A percentile compares a stretch with the other conserved stretches of the same genome.
phyloP scores from a whole-genome alignment of 1,140 invertebrate genomes.

The Cryptotermes secundus region DNA sequence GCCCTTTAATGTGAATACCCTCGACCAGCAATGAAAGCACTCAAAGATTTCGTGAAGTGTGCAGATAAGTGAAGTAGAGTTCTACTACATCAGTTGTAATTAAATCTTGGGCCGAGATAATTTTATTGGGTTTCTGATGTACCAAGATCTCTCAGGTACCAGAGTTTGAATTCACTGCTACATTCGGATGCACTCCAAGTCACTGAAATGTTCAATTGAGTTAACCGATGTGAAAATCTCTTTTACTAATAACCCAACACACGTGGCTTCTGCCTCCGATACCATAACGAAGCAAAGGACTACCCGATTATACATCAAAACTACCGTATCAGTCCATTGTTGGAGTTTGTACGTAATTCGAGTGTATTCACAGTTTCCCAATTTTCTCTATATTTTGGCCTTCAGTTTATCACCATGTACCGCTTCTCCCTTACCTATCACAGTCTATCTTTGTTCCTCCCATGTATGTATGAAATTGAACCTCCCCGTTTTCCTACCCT shows the following conservation, averaged over 20 bases:
- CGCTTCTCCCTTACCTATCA: background rate
- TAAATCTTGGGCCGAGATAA: no score
- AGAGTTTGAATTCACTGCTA: no score
- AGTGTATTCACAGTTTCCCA: background rate
- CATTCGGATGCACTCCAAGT: no score
- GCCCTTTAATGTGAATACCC: no score
- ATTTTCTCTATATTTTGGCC: background rate
- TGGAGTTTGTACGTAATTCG: background rate
- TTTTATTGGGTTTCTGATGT: no score
- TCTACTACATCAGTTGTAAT: no score
- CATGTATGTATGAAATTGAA: constrained; percentile 5
- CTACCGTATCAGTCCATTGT: constrained; percentile 1
- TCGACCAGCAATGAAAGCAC: no score
- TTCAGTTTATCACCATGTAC: background rate
- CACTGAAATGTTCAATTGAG: no score
- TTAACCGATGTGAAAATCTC: no score
- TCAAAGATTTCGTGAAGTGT: no score
- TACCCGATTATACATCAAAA: background rate
- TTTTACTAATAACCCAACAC: background rate
- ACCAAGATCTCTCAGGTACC: no score
- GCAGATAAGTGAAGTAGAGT: no score
- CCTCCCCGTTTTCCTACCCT: background rate
- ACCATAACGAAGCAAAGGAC: background rate
- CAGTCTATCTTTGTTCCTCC: constrained; percentile 11
- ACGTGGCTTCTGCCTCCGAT: background rate